Percentiles rank a stretch among this genome's conserved stretches.
phyloP scores from a whole-genome alignment of 2,113 vertebrate species.

The Lipotes vexillifer region DNA sequence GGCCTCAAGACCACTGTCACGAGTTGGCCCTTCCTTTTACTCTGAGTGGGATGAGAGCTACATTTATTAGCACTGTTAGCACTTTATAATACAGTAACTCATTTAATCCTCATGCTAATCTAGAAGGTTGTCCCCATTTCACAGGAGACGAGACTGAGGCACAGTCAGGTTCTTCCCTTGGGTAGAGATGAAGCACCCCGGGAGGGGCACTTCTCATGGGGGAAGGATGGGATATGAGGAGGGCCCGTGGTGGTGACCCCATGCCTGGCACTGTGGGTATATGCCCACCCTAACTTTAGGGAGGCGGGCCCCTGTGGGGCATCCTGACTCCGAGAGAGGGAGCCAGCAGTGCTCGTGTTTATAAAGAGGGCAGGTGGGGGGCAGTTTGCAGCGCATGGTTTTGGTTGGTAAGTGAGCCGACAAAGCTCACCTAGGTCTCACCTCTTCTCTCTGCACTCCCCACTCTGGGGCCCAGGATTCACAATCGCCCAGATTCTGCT shows the following conservation, averaged over 20 bases:
- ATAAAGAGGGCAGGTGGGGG: background rate
- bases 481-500: background rate
- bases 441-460: background rate
- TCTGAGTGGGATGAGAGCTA: background rate
- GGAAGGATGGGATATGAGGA: background rate
- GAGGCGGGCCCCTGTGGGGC: background rate
- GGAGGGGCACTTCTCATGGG: background rate
- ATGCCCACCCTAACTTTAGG: background rate
- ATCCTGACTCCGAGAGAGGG: background rate
- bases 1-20: background rate
- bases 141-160: background rate
- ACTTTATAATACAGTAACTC: background rate
- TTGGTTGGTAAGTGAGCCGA: too few relatives aligned
- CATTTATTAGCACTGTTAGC: background rate
- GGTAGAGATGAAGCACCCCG: background rate
- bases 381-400: background rate
- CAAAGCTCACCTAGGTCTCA: background rate
- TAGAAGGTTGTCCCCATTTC: background rate
- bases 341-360: background rate
- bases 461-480: background rate
- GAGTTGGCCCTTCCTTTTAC: background rate
- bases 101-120: fast-evolving
- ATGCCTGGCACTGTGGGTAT: background rate
- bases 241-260: background rate
- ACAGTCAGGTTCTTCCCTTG: background rate